Evolutionary conservation across 64 coral and sea anemone genomes (phyloP), one percentile per base, ranked within the genome.

Genomic region (Montipora sp.): DNA sequence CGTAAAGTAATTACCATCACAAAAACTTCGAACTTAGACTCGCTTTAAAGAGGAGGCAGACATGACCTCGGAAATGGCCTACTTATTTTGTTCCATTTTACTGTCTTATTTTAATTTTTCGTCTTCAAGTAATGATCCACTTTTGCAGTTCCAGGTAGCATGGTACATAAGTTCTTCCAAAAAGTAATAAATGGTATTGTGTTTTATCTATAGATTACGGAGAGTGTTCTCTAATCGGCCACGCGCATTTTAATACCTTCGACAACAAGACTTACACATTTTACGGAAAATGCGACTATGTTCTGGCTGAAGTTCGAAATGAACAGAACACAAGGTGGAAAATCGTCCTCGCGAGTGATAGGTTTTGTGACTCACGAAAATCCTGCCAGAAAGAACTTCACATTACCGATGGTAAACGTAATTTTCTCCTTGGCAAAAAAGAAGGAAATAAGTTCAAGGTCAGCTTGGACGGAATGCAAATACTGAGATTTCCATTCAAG

Each of bases 191-290:
- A 57, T 57, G 53, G 6, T 11, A 57, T 71, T 23, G 18, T 36
- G 46, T 3, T 76, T 4, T 4, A 69, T 85, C 49, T 71, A 2
- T 63, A 85, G 82, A 14, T 85, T 85, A 85, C 65, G 82, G 16
- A 5, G 45, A 65, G 43, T 85, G 82, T 46, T 71, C 61, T 20
- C 13, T 85, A 8, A 71, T 85, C 71, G 82, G 82, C 19, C 70
- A 47, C 19, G 65, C 63, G 49, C 65, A 85, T 45, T 23, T 71
- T 59, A 85, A 48, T 9, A 85, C 82, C 16, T 85, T 85, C 49
- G 82, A 85, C 65, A 71, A 85, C 46, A 51, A 23, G 36, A 85
- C 82, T 10, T 85, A 85, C 47, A 49, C 16, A 18, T 85, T 51
- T 46, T 48, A 85, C 82, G 60, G 82, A 18, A 51, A 50, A 72